phyloP scores from a whole-genome alignment of 2,113 vertebrate species.

The Cacatua alba region DNA sequence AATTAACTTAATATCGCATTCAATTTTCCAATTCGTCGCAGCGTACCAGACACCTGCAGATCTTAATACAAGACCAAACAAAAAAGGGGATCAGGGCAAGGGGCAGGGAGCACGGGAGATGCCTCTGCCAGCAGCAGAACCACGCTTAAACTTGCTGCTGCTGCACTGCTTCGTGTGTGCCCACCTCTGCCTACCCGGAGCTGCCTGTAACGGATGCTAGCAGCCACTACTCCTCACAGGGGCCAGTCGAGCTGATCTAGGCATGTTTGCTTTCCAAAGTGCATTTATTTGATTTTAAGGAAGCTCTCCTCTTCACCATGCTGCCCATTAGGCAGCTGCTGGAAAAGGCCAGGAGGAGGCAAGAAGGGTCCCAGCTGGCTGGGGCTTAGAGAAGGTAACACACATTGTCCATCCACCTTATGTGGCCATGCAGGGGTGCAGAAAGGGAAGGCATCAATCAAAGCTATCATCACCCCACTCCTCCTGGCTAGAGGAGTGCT shows the following conservation, averaged over 20 bases:
- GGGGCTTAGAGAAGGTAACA: not conserved
- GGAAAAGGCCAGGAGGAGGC: not conserved
- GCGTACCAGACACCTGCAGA: conserved; percentile 57
- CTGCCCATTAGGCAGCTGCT: accelerated
- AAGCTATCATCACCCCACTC: not conserved
- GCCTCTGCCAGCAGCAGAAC: not conserved
- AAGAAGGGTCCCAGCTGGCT: not conserved
- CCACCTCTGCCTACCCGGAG: accelerated
- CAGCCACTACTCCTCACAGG: not conserved
- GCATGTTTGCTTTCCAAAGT: not conserved
- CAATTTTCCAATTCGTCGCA: conserved; percentile 56
- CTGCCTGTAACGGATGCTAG: not conserved
- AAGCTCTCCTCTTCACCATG: not conserved
- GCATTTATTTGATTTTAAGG: not conserved
- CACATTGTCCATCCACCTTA: accelerated
- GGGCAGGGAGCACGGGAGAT: not conserved
- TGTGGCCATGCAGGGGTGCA: not conserved
- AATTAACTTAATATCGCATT: conserved; percentile 76
- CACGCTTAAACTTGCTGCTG: not conserved
- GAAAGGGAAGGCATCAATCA: not conserved
- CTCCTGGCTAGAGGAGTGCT: not conserved
- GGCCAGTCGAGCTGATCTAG: not conserved
- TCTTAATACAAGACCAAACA: not conserved
- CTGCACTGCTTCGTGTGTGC: accelerated
- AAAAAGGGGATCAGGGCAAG: not conserved